phyloP scores from a whole-genome alignment of 2,797 vertebrate species.

The Periparus ater region DNA sequence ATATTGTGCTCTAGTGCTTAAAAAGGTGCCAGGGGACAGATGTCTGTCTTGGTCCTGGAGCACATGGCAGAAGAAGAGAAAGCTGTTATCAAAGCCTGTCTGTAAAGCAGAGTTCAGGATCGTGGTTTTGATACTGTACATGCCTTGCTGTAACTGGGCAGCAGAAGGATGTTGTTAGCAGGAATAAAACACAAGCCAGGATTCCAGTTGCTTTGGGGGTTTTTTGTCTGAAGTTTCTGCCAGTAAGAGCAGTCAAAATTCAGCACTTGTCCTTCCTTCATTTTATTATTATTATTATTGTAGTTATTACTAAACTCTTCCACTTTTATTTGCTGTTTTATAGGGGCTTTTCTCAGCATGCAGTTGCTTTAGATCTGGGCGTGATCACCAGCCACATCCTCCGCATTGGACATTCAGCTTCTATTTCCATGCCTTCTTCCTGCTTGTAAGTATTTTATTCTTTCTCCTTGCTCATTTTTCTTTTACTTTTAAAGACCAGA shows the following conservation, averaged over 20 bases:
- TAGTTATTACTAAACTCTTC: neutral
- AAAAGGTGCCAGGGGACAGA: neutral
- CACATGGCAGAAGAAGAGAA: neutral
- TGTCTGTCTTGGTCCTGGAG: neutral
- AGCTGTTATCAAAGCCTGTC: neutral
- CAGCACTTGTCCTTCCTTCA: neutral
- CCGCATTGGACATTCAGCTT: neutral
- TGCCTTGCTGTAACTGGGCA: neutral
- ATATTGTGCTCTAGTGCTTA: neutral
- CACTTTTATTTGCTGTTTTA: constrained; percentile 15
- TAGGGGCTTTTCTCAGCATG: constrained; percentile 5
- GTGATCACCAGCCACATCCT: neutral
- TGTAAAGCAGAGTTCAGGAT: neutral
- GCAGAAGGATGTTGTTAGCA: neutral
- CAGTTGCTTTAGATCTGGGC: neutral
- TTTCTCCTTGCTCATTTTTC: neutral
- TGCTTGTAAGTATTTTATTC: constrained; percentile 52
- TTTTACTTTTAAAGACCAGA: neutral
- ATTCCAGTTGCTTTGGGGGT: neutral
- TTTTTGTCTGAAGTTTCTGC: neutral
- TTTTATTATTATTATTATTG: neutral
- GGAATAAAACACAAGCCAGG: neutral
- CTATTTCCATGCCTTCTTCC: neutral
- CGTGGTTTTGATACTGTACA: neutral
- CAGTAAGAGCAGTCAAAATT: neutral